Percentiles rank a stretch among this genome's conserved stretches.
These are phyloP conservation scores for Brachionus manjavacas DNA, from an alignment of 1,140 invertebrate genomes.

Conservation along the genomic window DNA sequence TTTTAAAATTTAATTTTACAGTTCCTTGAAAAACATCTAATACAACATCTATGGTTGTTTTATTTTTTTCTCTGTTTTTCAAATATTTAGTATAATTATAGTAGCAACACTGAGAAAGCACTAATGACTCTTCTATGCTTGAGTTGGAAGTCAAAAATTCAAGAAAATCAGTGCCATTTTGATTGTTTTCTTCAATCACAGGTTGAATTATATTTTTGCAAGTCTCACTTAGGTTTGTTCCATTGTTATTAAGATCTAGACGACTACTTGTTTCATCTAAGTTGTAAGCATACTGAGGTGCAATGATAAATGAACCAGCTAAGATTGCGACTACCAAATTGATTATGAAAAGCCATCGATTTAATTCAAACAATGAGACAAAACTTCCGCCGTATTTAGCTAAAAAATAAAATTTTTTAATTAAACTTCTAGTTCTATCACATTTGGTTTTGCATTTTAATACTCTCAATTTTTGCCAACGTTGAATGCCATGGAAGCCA, in stretches of 20 bases:
- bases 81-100: neutral
- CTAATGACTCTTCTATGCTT: neutral
- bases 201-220: neutral
- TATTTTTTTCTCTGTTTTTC: neutral
- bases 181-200: neutral
- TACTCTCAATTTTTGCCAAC: neutral
- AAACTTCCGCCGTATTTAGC: neutral
- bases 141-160: neutral
- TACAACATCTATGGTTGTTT: neutral
- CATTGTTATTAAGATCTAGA: neutral
- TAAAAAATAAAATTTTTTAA: neutral
- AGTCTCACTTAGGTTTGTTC: neutral
- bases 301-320: neutral
- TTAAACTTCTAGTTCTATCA: neutral
- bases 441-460: neutral
- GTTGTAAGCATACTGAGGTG: neutral
- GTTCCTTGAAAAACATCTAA: conserved; percentile 18
- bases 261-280: neutral
- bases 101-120: neutral
- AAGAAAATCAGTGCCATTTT: neutral
- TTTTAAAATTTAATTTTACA: neutral
- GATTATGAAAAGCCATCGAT: neutral
- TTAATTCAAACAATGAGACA: conserved; percentile 1
- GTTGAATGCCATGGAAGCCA: neutral
- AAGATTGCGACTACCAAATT: neutral